phyloP scores from a whole-genome alignment of 2,797 vertebrate species.

The Ctenosaura bakeri region DNA sequence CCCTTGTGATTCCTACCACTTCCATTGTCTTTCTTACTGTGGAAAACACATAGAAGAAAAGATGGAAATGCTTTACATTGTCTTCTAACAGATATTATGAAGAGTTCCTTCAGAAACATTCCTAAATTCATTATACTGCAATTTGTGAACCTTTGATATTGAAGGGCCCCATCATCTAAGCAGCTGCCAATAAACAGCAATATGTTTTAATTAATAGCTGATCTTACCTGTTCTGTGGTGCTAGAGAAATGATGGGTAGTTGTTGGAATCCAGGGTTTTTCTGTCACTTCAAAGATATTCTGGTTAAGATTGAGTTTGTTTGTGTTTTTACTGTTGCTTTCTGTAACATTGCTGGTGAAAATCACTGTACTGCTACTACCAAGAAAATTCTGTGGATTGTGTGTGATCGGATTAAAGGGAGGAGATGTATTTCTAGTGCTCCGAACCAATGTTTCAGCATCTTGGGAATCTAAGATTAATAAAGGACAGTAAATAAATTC shows the following conservation, averaged over 20 bases:
- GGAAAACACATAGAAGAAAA: background rate
- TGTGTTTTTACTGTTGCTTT: slow-evolving; percentile 60
- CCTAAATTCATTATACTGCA: background rate
- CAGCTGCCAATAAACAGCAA: slow-evolving; percentile 49
- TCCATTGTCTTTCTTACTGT: background rate
- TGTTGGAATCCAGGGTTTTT: slow-evolving; percentile 61
- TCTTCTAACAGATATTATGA: background rate
- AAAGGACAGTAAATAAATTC: slow-evolving; percentile 63
- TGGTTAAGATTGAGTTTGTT: slow-evolving; percentile 46
- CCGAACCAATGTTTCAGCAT: slow-evolving; percentile 60
- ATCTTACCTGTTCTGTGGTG: slow-evolving; percentile 80
- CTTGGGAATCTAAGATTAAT: slow-evolving; percentile 72
- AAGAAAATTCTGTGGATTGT: slow-evolving; percentile 49
- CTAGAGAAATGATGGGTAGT: slow-evolving; percentile 65
- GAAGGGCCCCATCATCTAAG: slow-evolving; percentile 59
- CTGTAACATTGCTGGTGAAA: slow-evolving; percentile 58
- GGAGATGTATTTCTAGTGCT: slow-evolving; percentile 60
- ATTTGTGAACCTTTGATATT: slow-evolving; percentile 32
- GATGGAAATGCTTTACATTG: background rate
- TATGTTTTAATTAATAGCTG: slow-evolving; percentile 53
- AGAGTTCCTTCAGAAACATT: background rate
- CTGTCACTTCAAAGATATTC: slow-evolving; percentile 62
- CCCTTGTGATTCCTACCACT: background rate
- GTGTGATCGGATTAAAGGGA: slow-evolving; percentile 54
- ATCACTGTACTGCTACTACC: slow-evolving; percentile 70